These are phyloP conservation scores for Cabera pusaria DNA, from an alignment of 2,888 invertebrate genomes.

Conservation along the genomic window DNA sequence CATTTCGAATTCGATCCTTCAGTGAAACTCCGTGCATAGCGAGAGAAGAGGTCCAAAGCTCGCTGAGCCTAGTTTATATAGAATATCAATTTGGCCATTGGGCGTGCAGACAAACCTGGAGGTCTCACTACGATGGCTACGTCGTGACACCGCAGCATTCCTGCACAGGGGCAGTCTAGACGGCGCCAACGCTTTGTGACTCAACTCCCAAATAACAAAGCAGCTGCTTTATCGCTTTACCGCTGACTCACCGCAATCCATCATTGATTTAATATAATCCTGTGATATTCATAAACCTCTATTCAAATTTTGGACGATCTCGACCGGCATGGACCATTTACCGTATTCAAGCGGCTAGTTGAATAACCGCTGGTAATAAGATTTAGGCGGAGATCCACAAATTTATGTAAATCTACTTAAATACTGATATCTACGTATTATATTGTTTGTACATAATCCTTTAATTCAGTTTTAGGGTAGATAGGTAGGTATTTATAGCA, in stretches of 20 bases:
- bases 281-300: constrained; percentile 30
- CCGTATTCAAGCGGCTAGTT: constrained; percentile 22
- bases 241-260: constrained; percentile 52
- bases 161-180: constrained; percentile 48
- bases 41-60: no score
- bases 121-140: constrained; percentile 36
- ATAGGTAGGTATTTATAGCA: no score
- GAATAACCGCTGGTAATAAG: constrained; percentile 21
- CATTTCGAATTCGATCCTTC: no score
- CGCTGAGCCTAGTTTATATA: no score
- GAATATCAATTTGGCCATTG: background rate
- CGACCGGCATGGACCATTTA: constrained; percentile 17
- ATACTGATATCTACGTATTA: constrained; percentile 16
- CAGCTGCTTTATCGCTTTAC: constrained; percentile 55
- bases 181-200: constrained; percentile 53
- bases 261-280: constrained; percentile 45
- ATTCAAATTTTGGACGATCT: constrained; percentile 28
- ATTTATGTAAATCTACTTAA: constrained; percentile 19
- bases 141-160: constrained; percentile 38
- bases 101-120: constrained; percentile 4
- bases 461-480: constrained; percentile 4
- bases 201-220: constrained; percentile 42
- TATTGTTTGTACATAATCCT: constrained; percentile 10
- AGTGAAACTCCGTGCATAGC: no score
- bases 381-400: constrained; percentile 13